Base-by-base conservation (phyloP, 2,888 invertebrate species). In the Pollenia labialis region DNA sequence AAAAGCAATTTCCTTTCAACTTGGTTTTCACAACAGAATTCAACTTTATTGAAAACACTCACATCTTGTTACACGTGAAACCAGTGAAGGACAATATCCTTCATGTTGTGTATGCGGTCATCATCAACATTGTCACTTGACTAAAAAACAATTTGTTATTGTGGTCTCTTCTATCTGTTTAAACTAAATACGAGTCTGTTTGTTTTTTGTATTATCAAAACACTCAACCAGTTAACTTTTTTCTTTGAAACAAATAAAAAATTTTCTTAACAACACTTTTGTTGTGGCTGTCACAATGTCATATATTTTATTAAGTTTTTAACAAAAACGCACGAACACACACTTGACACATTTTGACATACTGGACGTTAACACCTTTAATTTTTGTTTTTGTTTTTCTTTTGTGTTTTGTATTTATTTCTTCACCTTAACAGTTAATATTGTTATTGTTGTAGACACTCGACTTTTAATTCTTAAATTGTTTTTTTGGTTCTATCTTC, bases 321-420 rank as follows among this genome's bases (percentile, higher is more conserved):
- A 23, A 44, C n/a, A 54, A 52, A 32, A 64, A 81, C 72, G 66
- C 72, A 83, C 83, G 76, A 66, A 83, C 64, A 69, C 50, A 74
- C 72, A 75, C 80, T 81, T 81, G 82, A 72, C 83, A 83, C 58
- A 69, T 66, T 83, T 82, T 85, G 82, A 85, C 87, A 87, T 69
- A 71, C 75, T 76, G 62, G 76, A 84, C 81, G 58, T 88, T 85
- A 85, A 88, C 85, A 88, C 88, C 85, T 87, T 82, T 74, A 60
- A 60, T 66, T 75, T 68, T 81, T 76, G 40, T 79, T 58, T 6
- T 46, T 2, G 40, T 79, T 58, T 6, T 46, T 2, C n/a, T 48
- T 56, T 56, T 56, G 6, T 18, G 32, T 23, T 40, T 42, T 71
- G 16, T 23, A 10, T 58, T n/a, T 74, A 9, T 82, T 66, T 75